Conservation (phyloP, 2,113 vertebrate genomes). For the rat (Rattus norvegicus) region GRCr8 NC_086037.1:45671001-45671500, state of each 20-base stretch:
- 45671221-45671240: slow-evolving; percentile 30
- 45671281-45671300: neutral
- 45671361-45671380: neutral
- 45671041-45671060: neutral
- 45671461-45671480: neutral
- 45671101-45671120: neutral
- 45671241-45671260: neutral
- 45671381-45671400: neutral
- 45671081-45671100: neutral
- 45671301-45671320: neutral
- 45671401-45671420: neutral
- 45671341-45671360: neutral
- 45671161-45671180: neutral
- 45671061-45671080: neutral
- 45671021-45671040: neutral
- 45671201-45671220: neutral
- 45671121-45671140: neutral
- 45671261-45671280: neutral
- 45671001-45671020: neutral
- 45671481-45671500: neutral
- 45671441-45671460: neutral
- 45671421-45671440: neutral
- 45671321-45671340: neutral
- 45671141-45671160: neutral
- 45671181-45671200: neutral